phyloP scores from a whole-genome alignment of 2,888 invertebrate genomes.

The Drosophila stalkeri region DNA sequence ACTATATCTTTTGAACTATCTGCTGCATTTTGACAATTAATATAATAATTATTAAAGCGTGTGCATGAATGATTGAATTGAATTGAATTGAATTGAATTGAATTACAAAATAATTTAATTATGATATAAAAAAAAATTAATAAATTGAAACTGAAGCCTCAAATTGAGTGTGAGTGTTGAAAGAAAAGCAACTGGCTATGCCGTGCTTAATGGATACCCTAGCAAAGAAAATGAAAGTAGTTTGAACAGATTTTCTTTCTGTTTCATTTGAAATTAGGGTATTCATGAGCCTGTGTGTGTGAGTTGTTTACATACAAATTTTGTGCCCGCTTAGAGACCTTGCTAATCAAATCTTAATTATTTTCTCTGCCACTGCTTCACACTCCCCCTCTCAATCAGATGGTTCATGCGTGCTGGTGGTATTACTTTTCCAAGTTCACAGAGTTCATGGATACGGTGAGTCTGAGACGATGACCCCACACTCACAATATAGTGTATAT shows the following conservation, averaged over 20 bases:
- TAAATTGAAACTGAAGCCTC: conserved; percentile 30
- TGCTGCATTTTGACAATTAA: conserved; percentile 56
- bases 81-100: conserved; percentile 32
- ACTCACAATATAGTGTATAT: conserved; percentile 23
- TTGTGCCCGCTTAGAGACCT: not conserved
- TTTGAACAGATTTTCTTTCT: not conserved
- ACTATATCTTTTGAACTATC: conserved; percentile 13
- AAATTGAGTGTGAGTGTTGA: conserved; percentile 28
- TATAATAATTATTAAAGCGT: conserved; percentile 51
- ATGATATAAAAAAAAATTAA: conserved; percentile 30
- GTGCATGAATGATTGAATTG: conserved; percentile 56
- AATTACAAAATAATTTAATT: conserved; percentile 43
- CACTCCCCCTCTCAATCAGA: conserved; percentile 86
- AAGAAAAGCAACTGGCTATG: conserved; percentile 19
- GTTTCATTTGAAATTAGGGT: conserved; percentile 23
- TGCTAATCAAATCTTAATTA: conserved; percentile 29
- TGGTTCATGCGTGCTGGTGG: conserved; percentile 97
- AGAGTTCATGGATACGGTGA: conserved; percentile 97
- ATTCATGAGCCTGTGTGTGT: conserved; percentile 11
- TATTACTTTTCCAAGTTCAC: conserved; percentile 98
- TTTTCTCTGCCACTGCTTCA: conserved; percentile 6
- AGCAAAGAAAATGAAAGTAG: not conserved
- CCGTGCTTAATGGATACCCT: conserved; percentile 34
- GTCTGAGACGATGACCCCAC: conserved; percentile 78
- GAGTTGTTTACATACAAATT: not conserved